These are phyloP conservation scores for Matsumyia berberina DNA, from an alignment of 2,888 invertebrate genomes.

Conservation along the genomic window DNA sequence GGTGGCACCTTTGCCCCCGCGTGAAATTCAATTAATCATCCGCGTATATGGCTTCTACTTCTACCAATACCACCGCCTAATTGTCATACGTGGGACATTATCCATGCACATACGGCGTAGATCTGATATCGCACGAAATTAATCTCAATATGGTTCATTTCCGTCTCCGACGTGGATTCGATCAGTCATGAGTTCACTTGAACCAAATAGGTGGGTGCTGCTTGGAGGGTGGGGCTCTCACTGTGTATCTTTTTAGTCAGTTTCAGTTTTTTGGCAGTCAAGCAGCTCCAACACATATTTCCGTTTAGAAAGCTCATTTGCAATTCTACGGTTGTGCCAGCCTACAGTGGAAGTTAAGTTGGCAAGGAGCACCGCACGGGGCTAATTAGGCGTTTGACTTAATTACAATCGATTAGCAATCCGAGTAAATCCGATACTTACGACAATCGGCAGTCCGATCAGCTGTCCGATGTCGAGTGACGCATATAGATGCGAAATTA, in stretches of 20 bases:
- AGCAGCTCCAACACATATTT: constrained; percentile 2
- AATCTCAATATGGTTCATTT: constrained; percentile 72
- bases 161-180: constrained; percentile 60
- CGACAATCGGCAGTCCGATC: constrained; percentile 55
- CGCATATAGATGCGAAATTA: constrained; percentile 69
- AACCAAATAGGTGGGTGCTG: constrained; percentile 61
- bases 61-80: constrained; percentile 58
- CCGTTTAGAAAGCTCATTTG: constrained; percentile 28
- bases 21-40: constrained; percentile 65
- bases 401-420: constrained; percentile 57
- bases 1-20: constrained; percentile 2
- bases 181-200: constrained; percentile 46
- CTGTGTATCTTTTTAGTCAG: not conserved
- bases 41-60: constrained; percentile 39
- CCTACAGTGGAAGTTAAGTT: not conserved
- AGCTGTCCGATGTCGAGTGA: constrained; percentile 54
- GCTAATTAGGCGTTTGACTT: constrained; percentile 66
- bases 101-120: constrained; percentile 47
- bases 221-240: constrained; percentile 50
- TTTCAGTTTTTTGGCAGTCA: constrained; percentile 24
- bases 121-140: constrained; percentile 71
- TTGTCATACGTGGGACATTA: constrained; percentile 70
- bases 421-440: constrained; percentile 44
- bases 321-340: constrained; percentile 22
- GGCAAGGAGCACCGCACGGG: constrained; percentile 31